A percentile compares a stretch with the other conserved stretches of the same genome.
These are phyloP conservation scores for Schizotus pectinicornis DNA, from an alignment of 2,888 invertebrate species.

Conservation along the genomic window DNA sequence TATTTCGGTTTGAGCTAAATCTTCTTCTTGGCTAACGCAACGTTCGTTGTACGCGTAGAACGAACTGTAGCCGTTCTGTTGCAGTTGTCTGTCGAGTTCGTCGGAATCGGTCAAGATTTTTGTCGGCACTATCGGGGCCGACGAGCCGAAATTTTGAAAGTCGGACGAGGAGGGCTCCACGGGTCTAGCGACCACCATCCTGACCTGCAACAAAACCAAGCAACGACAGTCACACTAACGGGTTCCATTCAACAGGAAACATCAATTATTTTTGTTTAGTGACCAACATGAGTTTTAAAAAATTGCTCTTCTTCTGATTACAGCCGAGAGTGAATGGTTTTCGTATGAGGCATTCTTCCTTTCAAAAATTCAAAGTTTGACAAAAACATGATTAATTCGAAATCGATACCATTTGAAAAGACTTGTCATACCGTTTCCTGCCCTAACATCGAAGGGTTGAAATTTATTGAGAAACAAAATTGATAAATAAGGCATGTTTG, in stretches of 20 bases:
- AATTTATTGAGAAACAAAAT: too few species aligned
- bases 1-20: constrained; percentile 30
- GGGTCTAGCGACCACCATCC: constrained; percentile 92
- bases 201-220: constrained; percentile 61
- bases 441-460: too few species aligned
- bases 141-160: constrained; percentile 72
- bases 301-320: too few species aligned
- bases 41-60: constrained; percentile 32
- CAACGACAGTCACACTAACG: not conserved
- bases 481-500: too few species aligned
- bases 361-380: not conserved
- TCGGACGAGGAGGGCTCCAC: constrained; percentile 82
- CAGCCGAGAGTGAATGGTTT: not conserved
- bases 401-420: too few species aligned
- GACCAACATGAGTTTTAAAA: too few species aligned
- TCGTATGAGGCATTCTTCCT: not conserved
- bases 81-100: constrained; percentile 83
- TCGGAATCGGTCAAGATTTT: constrained; percentile 90
- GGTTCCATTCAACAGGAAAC: not conserved
- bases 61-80: constrained; percentile 73
- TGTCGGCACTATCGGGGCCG: constrained; percentile 91
- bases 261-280: too few species aligned
- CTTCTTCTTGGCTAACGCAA: constrained; percentile 59
- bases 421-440: too few species aligned
- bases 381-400: not conserved